Percentiles rank a stretch among this genome's conserved stretches.
These are phyloP conservation scores for Anarrhichthys ocellatus DNA, from an alignment of 2,113 vertebrate genomes.

Conservation along the genomic window DNA sequence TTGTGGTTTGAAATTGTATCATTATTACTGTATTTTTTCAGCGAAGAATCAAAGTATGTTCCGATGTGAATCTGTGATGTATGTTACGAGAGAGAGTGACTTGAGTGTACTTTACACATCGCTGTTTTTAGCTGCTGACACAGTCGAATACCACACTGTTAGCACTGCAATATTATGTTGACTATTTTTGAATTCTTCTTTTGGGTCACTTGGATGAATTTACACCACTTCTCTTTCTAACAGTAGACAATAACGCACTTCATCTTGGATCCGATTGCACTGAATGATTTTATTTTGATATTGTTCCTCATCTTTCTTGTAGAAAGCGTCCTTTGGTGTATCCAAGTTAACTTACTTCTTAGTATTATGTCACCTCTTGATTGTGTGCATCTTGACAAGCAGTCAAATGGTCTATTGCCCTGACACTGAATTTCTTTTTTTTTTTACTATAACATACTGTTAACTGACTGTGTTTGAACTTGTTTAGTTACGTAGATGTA, in stretches of 20 bases:
- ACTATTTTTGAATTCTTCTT: conserved; percentile 66
- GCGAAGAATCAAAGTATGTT: conserved; percentile 73
- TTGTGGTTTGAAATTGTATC: conserved; percentile 76
- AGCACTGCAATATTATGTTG: conserved; percentile 60
- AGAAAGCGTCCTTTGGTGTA: conserved; percentile 60
- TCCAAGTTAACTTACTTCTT: conserved; percentile 54
- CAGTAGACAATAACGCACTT: conserved; percentile 56
- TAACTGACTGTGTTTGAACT: conserved; percentile 51
- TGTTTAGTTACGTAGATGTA: conserved; percentile 51
- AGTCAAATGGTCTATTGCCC: conserved; percentile 28
- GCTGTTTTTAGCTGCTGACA: conserved; percentile 65
- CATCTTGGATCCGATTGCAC: conserved; percentile 48
- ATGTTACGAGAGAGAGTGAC: conserved; percentile 67
- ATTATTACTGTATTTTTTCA: conserved; percentile 79
- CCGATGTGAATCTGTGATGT: conserved; percentile 76
- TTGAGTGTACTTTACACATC: conserved; percentile 53
- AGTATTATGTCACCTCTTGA: conserved; percentile 46
- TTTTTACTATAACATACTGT: conserved; percentile 55
- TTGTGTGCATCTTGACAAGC: conserved; percentile 59
- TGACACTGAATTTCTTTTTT: conserved; percentile 47
- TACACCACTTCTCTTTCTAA: conserved; percentile 29
- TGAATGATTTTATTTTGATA: conserved; percentile 61
- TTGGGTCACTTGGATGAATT: conserved; percentile 66
- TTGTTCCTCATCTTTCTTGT: conserved; percentile 67
- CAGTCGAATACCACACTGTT: conserved; percentile 62